Percentiles rank a stretch among this genome's conserved stretches.
Evolutionary conservation across 2,113 vertebrate species (phyloP).

Genomic region (Fregetta grallaria): DNA sequence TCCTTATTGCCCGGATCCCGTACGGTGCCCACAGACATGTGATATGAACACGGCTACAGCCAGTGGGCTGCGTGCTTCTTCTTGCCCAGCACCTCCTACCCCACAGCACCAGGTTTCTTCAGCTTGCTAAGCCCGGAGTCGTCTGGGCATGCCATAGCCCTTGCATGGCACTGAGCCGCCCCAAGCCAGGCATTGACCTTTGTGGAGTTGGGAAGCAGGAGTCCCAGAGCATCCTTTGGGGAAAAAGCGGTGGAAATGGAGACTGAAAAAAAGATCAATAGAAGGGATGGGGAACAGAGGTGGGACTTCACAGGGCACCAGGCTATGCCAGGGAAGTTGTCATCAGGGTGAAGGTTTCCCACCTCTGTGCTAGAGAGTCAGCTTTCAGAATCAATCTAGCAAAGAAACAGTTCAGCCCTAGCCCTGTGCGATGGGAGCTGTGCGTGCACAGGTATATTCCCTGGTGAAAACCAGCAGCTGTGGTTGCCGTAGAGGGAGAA

Average conservation of each 20-base stretch:
- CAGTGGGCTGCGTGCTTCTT: background rate
- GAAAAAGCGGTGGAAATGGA: background rate
- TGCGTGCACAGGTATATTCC: background rate
- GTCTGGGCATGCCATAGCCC: fast-evolving
- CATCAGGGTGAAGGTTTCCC: background rate
- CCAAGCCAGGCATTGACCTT: background rate
- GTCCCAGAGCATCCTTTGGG: background rate
- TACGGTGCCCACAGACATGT: background rate
- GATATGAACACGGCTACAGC: background rate
- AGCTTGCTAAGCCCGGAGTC: background rate
- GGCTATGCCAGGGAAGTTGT: fast-evolving
- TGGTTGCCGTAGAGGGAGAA: background rate
- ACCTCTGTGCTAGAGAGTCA: background rate
- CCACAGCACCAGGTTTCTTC: background rate
- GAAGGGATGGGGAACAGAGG: background rate
- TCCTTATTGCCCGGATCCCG: background rate
- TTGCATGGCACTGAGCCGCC: fast-evolving
- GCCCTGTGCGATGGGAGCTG: background rate
- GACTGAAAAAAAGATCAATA: background rate
- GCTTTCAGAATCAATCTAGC: background rate
- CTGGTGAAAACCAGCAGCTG: background rate
- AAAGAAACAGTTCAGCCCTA: background rate
- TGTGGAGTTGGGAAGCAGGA: background rate
- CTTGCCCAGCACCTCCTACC: background rate
- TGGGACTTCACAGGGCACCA: background rate